Evolutionary conservation across 2,113 vertebrate species (phyloP).

Genomic region (Colius striatus): DNA sequence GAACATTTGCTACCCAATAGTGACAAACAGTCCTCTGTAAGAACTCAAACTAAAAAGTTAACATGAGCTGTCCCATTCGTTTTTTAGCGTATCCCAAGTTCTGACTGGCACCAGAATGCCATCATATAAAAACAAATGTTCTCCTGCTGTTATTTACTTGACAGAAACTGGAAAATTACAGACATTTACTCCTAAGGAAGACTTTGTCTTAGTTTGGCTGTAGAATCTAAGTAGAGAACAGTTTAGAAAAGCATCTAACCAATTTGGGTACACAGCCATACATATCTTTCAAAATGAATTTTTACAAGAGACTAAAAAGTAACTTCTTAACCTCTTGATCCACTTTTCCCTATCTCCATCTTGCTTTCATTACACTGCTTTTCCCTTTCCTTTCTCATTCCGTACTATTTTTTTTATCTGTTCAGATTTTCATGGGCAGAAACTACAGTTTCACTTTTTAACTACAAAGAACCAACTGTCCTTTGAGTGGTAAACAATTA

Average conservation of each 20-base stretch:
- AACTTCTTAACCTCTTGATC: not conserved
- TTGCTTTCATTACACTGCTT: not conserved
- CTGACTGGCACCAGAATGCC: constrained; percentile 56
- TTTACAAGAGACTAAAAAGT: not conserved
- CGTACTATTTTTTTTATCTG: not conserved
- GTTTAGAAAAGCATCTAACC: constrained; percentile 30
- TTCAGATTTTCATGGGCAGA: not conserved
- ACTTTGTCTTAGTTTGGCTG: constrained; percentile 23
- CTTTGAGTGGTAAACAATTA: not conserved
- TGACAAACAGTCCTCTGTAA: constrained; percentile 42
- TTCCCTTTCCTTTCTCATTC: not conserved
- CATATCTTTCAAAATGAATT: not conserved
- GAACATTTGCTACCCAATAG: constrained; percentile 47
- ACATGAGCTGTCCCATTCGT: constrained; percentile 23
- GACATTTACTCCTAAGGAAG: constrained; percentile 37
- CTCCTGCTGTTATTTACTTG: constrained; percentile 66
- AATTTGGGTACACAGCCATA: not conserved
- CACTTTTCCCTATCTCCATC: not conserved
- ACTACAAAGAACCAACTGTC: not conserved
- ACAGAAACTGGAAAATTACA: constrained; percentile 57
- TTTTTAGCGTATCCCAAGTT: constrained; percentile 53
- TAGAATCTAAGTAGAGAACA: constrained; percentile 11
- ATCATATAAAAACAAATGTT: constrained; percentile 53
- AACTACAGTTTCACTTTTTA: not conserved
- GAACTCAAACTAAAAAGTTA: constrained; percentile 45